A percentile compares a stretch with the other conserved stretches of the same genome.
These are phyloP conservation scores for Popillia japonica DNA, from an alignment of 1,140 invertebrate species.

Conservation along the genomic window DNA sequence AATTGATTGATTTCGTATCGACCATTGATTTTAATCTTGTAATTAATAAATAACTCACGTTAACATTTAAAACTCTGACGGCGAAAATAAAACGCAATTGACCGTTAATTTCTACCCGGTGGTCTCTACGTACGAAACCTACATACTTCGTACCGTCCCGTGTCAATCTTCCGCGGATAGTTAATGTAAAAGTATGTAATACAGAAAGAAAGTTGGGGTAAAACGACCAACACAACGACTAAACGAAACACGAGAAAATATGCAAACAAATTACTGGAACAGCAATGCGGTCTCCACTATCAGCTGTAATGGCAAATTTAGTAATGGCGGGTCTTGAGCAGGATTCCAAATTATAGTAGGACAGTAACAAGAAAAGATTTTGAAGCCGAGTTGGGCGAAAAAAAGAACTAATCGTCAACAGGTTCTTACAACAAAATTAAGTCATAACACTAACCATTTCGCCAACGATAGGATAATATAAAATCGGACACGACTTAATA, in stretches of 20 bases:
- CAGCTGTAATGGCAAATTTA: too few relatives aligned
- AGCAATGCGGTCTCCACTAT: too few relatives aligned
- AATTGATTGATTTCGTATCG: constrained; percentile 38
- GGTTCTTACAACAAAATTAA: not conserved
- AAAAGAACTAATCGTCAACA: not conserved
- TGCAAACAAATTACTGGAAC: not conserved
- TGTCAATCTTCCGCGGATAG: not conserved
- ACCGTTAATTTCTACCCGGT: constrained; percentile 12
- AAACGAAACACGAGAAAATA: not conserved
- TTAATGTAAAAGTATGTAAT: not conserved
- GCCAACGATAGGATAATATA: not conserved
- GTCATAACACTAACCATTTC: not conserved
- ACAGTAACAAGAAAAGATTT: too few relatives aligned
- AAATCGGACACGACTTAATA: not conserved
- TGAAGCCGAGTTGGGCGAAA: too few relatives aligned
- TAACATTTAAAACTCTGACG: constrained; percentile 31
- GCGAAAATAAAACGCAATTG: constrained; percentile 25
- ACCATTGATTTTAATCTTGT: constrained; percentile 39
- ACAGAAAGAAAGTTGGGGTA: not conserved
- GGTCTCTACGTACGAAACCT: constrained; percentile 19
- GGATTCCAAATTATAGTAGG: too few relatives aligned
- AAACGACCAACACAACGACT: not conserved
- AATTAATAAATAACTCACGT: constrained; percentile 39
- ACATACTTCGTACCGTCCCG: not conserved
- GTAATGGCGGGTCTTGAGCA: too few relatives aligned